Evolutionary conservation across 2,888 invertebrate genomes (phyloP).

Genomic region (Galerucella calmariensis): DNA sequence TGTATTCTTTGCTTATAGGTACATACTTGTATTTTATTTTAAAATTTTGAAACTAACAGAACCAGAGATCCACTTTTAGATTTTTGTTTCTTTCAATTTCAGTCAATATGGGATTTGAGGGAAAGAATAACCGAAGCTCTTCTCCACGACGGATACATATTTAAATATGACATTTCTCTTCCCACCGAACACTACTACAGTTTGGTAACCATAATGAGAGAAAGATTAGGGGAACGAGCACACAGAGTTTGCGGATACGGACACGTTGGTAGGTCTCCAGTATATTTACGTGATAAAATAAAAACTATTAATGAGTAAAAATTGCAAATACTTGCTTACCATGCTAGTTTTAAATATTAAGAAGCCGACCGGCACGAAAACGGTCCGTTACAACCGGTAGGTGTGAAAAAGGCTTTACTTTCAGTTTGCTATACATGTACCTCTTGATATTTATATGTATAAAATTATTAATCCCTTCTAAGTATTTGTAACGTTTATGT

Average conservation of each 20-base stretch:
- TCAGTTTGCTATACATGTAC: too few relatives aligned
- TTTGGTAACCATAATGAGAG: slow-evolving; percentile 77
- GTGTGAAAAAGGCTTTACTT: too few relatives aligned
- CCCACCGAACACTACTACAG: slow-evolving; percentile 87
- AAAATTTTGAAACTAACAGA: too few relatives aligned
- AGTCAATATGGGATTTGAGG: slow-evolving; percentile 86
- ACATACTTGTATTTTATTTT: not conserved
- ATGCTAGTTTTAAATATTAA: too few relatives aligned
- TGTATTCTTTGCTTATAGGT: too few relatives aligned
- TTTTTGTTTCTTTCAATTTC: slow-evolving; percentile 41
- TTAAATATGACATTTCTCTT: slow-evolving; percentile 95
- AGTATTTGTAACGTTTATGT: not conserved
- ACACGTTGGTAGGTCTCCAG: slow-evolving; percentile 80
- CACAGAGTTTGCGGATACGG: slow-evolving; percentile 87
- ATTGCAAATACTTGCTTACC: too few relatives aligned
- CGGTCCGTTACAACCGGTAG: too few relatives aligned
- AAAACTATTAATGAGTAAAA: too few relatives aligned
- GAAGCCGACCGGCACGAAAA: too few relatives aligned
- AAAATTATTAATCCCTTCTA: too few relatives aligned
- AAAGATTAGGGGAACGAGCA: slow-evolving; percentile 73
- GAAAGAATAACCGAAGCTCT: slow-evolving; percentile 86
- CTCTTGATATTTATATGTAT: too few relatives aligned
- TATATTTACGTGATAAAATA: not conserved
- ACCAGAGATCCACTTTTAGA: too few relatives aligned
- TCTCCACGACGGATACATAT: slow-evolving; percentile 85